These are phyloP conservation scores for Octonoba sinensis DNA, from an alignment of 2,888 invertebrate genomes.

Conservation along the genomic window DNA sequence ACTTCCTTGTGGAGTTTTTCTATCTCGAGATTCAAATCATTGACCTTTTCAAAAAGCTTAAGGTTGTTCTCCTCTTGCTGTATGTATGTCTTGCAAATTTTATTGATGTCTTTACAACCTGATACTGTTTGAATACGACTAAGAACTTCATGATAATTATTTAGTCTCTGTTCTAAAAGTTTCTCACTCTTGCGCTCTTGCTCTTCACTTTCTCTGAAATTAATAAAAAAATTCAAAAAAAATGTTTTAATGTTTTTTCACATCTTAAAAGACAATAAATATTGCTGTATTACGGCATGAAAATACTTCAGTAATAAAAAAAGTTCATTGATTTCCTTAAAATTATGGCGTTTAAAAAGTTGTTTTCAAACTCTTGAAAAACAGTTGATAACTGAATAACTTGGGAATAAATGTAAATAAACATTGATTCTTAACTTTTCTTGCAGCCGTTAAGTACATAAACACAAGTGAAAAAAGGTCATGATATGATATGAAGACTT, in stretches of 20 bases:
- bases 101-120: constrained; percentile 36
- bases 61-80: constrained; percentile 42
- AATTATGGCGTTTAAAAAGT: too few species aligned
- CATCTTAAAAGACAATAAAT: not conserved
- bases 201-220: constrained; percentile 30
- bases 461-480: too few species aligned
- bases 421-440: too few species aligned
- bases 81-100: constrained; percentile 38
- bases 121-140: constrained; percentile 34
- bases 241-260: not conserved
- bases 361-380: too few species aligned
- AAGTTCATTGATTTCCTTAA: too few species aligned
- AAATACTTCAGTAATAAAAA: too few species aligned
- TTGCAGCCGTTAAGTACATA: too few species aligned
- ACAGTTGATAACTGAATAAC: too few species aligned
- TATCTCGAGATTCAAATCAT: constrained; percentile 48
- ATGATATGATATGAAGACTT: too few species aligned
- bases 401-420: too few species aligned
- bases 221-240: not conserved
- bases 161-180: constrained; percentile 33
- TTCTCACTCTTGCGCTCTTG: constrained; percentile 31
- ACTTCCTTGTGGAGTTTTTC: constrained; percentile 49
- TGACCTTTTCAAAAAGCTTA: constrained; percentile 39
- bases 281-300: not conserved
- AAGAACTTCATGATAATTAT: constrained; percentile 19